Percentiles rank a stretch among this genome's conserved stretches.
These are phyloP conservation scores for Osmerus mordax DNA, from an alignment of 2,113 vertebrate genomes.

Conservation along the genomic window DNA sequence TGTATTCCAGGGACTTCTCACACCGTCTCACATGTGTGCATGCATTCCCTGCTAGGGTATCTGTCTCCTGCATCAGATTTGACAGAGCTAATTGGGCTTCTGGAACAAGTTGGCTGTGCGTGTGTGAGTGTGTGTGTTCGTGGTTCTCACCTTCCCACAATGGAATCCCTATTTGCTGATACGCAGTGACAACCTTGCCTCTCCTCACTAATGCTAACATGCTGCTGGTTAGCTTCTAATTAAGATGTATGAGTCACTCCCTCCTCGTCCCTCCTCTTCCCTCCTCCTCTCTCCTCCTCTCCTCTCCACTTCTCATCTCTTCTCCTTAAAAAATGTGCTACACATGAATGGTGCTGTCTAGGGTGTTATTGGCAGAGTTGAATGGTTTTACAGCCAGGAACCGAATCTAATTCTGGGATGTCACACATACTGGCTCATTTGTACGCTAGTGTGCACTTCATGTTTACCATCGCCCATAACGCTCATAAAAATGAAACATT, in stretches of 20 bases:
- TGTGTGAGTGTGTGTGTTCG: neutral
- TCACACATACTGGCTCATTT: slow-evolving; percentile 48
- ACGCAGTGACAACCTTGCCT: slow-evolving; percentile 56
- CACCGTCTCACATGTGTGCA: neutral
- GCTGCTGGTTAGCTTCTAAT: slow-evolving; percentile 65
- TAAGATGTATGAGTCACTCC: slow-evolving; percentile 72
- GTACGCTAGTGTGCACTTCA: slow-evolving; percentile 12
- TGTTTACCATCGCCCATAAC: neutral
- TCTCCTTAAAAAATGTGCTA: slow-evolving; percentile 49
- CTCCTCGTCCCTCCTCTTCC: slow-evolving; percentile 6
- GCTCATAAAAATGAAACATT: no score
- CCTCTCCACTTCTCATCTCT: slow-evolving; percentile 13
- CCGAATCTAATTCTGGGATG: slow-evolving; percentile 59
- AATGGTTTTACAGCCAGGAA: slow-evolving; percentile 48
- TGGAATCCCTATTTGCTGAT: slow-evolving; percentile 22
- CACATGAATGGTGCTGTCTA: slow-evolving; percentile 56
- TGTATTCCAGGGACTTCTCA: no score
- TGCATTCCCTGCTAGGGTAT: neutral
- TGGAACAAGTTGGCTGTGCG: no score
- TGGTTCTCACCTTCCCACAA: slow-evolving; percentile 27
- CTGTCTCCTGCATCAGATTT: no score
- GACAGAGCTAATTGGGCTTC: no score
- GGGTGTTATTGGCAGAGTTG: slow-evolving; percentile 49
- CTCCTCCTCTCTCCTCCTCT: slow-evolving; percentile 22
- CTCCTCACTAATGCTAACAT: slow-evolving; percentile 55